Base-by-base conservation (phyloP, 2,113 vertebrate genomes). In the Tilapia sparmanii region DNA sequence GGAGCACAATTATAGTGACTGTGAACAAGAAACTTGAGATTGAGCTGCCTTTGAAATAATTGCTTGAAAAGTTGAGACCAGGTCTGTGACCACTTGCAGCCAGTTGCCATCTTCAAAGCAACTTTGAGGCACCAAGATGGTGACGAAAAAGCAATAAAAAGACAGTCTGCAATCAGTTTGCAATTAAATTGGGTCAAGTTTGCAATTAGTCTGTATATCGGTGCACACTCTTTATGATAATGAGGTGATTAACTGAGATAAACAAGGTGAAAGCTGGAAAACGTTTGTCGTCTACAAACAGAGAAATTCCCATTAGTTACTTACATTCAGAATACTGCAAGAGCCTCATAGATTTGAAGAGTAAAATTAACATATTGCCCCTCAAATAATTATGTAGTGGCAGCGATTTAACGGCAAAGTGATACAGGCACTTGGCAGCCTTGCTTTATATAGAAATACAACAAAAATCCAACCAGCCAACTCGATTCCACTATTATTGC, bases 121-220 rank as follows among this genome's bases (percentile, higher is more conserved):
- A 40, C 35, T 40, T 68, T 68, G 35, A 22, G 19, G 63, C 35
- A 40, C 12, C 63, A 40, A 0, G 63, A 40, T 22, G 5, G 63
- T 8, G 35, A 24, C 0, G 2, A 68, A 68, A 68, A 13, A 0
- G 1, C 35, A 42, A 42, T 42, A 24, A 42, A 10, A 24, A 42
- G 35, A 40, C 12, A 16, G 12, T 42, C 38, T 71, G 38, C 12
- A 42, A 42, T 71, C n/a, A 71, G 66, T 42, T 24, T 71, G 66
- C n/a, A 42, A 42, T 71, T 71, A 0, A 71, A 71, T 40, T 40
- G 63, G 63, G 12, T 15, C 35, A 71, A 40, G 63, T 71, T 71
- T 40, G 63, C 35, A 71, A 1, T 68, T 22, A 42, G 33, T 68
- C 19, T 40, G 4, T 38, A 68, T 22, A 40, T 40, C 2, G 2